Evolutionary conservation across 2,113 vertebrate genomes (phyloP).

Genomic region (Gymnorhina tibicen): DNA sequence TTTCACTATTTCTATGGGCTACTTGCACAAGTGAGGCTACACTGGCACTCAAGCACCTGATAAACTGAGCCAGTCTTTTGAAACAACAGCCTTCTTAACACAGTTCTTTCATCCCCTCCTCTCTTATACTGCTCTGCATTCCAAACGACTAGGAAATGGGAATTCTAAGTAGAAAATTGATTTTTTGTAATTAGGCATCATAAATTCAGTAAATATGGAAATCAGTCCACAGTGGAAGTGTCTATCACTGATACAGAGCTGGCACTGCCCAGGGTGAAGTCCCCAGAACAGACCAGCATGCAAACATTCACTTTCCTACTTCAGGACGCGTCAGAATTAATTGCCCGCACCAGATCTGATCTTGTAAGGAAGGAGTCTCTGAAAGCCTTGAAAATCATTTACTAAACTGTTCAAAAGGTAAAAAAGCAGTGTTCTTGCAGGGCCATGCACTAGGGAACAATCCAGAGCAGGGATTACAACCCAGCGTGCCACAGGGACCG

Average conservation of each 20-base stretch:
- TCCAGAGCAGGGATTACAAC: not conserved
- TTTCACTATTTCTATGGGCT: not conserved
- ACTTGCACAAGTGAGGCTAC: not conserved
- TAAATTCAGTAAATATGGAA: not conserved
- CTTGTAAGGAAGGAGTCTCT: not conserved
- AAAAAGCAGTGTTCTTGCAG: not conserved
- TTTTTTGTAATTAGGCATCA: not conserved
- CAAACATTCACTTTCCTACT: not conserved
- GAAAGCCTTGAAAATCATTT: not conserved
- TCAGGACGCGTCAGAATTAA: not conserved
- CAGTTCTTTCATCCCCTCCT: not conserved
- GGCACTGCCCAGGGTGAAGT: not conserved
- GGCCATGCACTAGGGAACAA: not conserved
- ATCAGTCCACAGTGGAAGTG: not conserved
- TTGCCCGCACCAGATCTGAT: not conserved
- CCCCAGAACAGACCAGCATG: not conserved
- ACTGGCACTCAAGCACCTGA: not conserved
- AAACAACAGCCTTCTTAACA: not conserved
- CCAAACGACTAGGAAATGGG: not conserved
- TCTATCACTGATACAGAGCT: not conserved
- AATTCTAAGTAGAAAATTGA: not conserved
- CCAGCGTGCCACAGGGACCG: rapidly evolving
- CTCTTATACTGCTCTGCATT: not conserved
- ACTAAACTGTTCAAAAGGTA: not conserved
- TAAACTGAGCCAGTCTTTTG: not conserved